These are phyloP conservation scores for Psilopogon haemacephalus DNA, from an alignment of 2,113 vertebrate genomes.

Conservation along the genomic window DNA sequence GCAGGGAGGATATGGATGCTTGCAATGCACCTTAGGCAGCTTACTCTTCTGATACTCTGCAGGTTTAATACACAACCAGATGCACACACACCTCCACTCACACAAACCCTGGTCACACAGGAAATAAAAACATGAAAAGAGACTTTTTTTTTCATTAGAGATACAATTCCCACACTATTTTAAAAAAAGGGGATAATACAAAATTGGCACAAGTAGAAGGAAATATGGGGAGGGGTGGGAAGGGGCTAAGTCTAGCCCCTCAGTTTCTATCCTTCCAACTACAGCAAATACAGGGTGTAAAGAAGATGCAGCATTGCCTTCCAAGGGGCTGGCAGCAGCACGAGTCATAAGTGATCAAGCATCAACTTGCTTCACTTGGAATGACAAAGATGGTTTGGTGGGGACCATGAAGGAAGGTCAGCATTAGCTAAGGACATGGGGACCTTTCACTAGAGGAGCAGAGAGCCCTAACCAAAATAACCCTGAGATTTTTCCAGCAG, in stretches of 20 bases:
- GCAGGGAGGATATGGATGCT: constrained; percentile 41
- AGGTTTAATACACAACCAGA: constrained; percentile 36
- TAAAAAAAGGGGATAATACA: constrained; percentile 52
- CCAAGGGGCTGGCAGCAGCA: constrained; percentile 1
- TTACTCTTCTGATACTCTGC: constrained; percentile 36
- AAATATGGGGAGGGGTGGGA: not conserved
- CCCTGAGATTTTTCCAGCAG: constrained; percentile 63
- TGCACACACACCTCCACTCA: constrained; percentile 50
- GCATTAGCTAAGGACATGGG: not conserved
- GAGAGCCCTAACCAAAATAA: constrained; percentile 22
- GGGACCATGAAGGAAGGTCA: not conserved
- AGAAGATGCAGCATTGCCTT: constrained; percentile 33
- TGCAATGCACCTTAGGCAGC: constrained; percentile 9
- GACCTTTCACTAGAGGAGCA: constrained; percentile 3
- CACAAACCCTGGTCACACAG: constrained; percentile 33
- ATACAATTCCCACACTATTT: constrained; percentile 19
- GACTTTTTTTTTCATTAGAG: not conserved
- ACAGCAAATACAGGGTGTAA: constrained; percentile 24
- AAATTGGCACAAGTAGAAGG: constrained; percentile 72
- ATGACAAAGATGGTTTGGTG: not conserved
- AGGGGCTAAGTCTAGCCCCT: not conserved
- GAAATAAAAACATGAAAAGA: constrained; percentile 34
- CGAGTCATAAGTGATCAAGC: not conserved
- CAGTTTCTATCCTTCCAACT: constrained; percentile 38
- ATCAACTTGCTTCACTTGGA: constrained; percentile 12